Evolutionary conservation across 2,888 invertebrate species (phyloP).

Genomic region (Lepidocyrtinus sp.): DNA sequence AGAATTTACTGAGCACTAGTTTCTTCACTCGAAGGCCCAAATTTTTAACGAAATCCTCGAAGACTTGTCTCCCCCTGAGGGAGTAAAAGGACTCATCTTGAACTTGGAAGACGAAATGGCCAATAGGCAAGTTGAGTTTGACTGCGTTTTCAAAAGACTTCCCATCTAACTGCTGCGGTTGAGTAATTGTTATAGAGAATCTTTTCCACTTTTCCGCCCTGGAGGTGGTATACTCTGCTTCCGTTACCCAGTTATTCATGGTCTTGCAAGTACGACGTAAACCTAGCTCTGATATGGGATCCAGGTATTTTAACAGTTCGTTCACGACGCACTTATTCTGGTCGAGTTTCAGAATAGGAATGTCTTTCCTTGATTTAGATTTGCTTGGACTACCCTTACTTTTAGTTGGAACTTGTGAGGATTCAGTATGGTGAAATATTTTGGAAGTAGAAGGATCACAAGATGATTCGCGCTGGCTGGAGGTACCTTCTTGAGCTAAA

Average conservation of each 20-base stretch:
- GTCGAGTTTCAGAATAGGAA: not conserved
- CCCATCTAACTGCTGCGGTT: not conserved
- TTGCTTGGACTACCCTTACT: not conserved
- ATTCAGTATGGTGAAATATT: not conserved
- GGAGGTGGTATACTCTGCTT: not conserved
- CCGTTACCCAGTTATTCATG: constrained; percentile 14
- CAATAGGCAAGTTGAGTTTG: constrained; percentile 28
- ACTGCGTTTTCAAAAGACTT: constrained; percentile 24
- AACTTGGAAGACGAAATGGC: constrained; percentile 14
- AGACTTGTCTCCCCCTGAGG: not conserved
- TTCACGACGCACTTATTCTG: not conserved
- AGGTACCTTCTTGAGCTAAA: not conserved
- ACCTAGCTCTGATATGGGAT: constrained; percentile 25
- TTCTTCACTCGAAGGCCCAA: constrained; percentile 9
- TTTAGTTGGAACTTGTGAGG: not conserved
- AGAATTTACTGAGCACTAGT: constrained; percentile 22
- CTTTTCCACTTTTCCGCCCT: constrained; percentile 24
- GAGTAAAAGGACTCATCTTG: constrained; percentile 19
- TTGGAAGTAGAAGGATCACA: not conserved
- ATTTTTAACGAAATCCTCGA: not conserved
- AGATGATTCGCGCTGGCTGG: not conserved
- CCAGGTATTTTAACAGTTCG: constrained; percentile 18
- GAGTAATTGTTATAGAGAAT: constrained; percentile 9
- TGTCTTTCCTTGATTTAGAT: not conserved
- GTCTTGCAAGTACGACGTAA: constrained; percentile 30